Base-by-base conservation (phyloP, 30 jellyfish, hydroid and myxozoan genomes). In the Morbakka virulenta region DNA sequence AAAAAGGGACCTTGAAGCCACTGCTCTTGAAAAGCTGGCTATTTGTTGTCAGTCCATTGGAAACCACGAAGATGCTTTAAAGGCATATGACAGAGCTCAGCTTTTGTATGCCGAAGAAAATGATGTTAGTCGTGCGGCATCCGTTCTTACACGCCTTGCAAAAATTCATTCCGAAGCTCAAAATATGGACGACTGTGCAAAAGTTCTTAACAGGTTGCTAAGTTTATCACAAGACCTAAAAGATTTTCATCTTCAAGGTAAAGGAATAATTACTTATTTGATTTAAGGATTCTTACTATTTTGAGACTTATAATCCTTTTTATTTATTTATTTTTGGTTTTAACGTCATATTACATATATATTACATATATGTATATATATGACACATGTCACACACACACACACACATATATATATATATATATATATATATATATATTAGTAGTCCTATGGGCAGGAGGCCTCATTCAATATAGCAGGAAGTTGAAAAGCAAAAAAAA, bases 111-210 rank as follows among this genome's bases (percentile, higher is more conserved):
- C 64, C 2, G 47, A 79, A 35, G 47, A 79, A 35, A 72, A 67
- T 62, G 95, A 91, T n/a, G 76, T 9, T 21, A 82, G 69, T 36
- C 72, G 69, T 69, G 77, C 77, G 51, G 85, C 92, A 23, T 51
- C 84, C 30, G 78, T 80, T 20, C 50, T 91, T 23, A 85, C 85
- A 33, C 84, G 80, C 23, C 53, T 87, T 34, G 72, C 96, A 11
- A 64, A 74, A 29, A 72, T 84, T 9, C 50, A 68, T 50, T 74
- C 96, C 32, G 96, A 79, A 33, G 57, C 79, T 21, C 64, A 69
- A 32, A 84, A 91, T 12, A 84, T 91, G 66, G 96, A 91, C 23
- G 95, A 69, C n/a, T 91, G 98, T 82, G 95, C 95, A 28, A 79
- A 91, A 79, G 52, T 64, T 2, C 72, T 91, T 35, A 93, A 80